Evolutionary conservation across 2,797 vertebrate genomes (phyloP).

Genomic region (Sternarchorhynchus goeldii): DNA sequence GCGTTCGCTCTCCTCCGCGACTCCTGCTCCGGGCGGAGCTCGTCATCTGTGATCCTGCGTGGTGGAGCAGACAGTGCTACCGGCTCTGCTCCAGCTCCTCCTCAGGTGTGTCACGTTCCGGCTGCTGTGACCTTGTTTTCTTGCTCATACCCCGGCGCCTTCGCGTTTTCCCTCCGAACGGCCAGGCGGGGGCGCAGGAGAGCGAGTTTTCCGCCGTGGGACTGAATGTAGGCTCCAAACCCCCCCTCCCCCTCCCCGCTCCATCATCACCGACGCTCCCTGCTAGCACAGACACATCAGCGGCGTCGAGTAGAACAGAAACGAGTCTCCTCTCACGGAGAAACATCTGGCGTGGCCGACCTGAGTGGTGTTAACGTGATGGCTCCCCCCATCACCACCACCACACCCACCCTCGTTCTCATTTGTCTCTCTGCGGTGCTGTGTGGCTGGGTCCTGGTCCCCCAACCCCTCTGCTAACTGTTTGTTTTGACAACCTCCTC

Average conservation of each 20-base stretch:
- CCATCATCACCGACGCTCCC: conserved; percentile 37
- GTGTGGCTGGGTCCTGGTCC: conserved; percentile 7
- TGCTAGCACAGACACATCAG: conserved; percentile 34
- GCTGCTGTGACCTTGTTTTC: conserved; percentile 76
- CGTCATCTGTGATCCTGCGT: conserved; percentile 72
- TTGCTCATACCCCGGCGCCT: conserved; percentile 66
- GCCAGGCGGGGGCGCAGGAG: conserved; percentile 63
- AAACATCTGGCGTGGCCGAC: conserved; percentile 41
- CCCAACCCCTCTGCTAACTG: conserved; percentile 41
- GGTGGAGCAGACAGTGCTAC: conserved; percentile 58
- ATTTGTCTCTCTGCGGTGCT: conserved; percentile 39
- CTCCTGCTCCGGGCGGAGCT: conserved; percentile 77
- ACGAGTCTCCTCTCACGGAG: conserved; percentile 20
- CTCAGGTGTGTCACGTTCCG: conserved; percentile 58
- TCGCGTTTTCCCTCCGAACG: conserved; percentile 59
- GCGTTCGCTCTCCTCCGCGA: conserved; percentile 75
- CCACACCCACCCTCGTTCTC: not conserved
- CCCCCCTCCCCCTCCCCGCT: not conserved
- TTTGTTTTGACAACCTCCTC: conserved; percentile 43
- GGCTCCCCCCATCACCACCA: conserved; percentile 11
- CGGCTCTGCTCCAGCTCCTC: conserved; percentile 51
- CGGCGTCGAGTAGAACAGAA: not conserved
- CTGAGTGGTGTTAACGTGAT: conserved; percentile 23
- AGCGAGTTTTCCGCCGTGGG: conserved; percentile 72
- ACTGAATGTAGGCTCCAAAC: conserved; percentile 70